Evolutionary conservation across 64 coral and sea anemone species (phyloP).

Genomic region (Porites lutea): DNA sequence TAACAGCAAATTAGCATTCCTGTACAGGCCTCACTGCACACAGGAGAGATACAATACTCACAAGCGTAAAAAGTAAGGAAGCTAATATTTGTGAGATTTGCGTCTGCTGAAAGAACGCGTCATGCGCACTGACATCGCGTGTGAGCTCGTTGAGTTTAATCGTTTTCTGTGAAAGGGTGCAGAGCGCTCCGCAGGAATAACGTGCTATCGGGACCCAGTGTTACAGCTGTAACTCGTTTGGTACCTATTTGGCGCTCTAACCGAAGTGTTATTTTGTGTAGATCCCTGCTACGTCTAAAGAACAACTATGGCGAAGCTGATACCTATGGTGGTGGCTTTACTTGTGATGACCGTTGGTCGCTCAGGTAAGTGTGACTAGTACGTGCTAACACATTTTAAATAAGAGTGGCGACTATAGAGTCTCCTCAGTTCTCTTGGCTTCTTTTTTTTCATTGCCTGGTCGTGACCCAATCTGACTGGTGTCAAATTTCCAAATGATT

Average conservation of each 20-base stretch:
- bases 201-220: slow-evolving; percentile 16
- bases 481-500: slow-evolving; percentile 38
- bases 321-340: not conserved
- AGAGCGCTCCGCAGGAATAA: slow-evolving; percentile 18
- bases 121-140: too few species aligned
- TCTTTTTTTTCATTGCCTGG: not conserved
- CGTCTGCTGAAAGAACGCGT: slow-evolving; percentile 1
- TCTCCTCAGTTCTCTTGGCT: not conserved
- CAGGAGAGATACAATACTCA: slow-evolving; percentile 26
- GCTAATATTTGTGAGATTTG: slow-evolving; percentile 1
- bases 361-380: slow-evolving; percentile 1
- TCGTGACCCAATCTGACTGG: not conserved
- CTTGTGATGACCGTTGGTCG: slow-evolving; percentile 2
- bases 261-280: not conserved
- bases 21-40: not conserved
- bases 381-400: not conserved
- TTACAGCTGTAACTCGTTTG: not conserved
- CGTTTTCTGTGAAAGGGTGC: slow-evolving; percentile 18
- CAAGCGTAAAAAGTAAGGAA: not conserved
- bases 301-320: slow-evolving; percentile 5
- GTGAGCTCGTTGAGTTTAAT: too few species aligned
- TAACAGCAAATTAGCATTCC: not conserved
- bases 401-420: slow-evolving; percentile 9
- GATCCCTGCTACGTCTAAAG: not conserved
- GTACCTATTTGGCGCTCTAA: not conserved